A percentile compares a stretch with the other conserved stretches of the same genome.
Conservation (phyloP, 2,797 vertebrate species). For the Rhynchotus rufescens region DNA sequence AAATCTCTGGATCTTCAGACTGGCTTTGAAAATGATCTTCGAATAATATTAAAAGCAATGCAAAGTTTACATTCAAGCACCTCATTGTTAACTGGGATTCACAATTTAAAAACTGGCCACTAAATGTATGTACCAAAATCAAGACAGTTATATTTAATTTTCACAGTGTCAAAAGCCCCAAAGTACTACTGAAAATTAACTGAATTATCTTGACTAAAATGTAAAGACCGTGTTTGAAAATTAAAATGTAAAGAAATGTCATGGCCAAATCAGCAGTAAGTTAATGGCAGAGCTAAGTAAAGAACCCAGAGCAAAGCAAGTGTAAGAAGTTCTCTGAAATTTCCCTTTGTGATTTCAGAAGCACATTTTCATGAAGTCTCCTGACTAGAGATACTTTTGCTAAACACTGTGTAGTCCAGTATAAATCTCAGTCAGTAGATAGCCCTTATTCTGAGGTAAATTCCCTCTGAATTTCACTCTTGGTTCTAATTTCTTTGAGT, state of each 20-base stretch:
- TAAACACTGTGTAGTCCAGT: neutral
- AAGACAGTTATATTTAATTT: neutral
- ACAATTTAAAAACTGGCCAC: neutral
- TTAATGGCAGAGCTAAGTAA: neutral
- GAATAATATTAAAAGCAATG: neutral
- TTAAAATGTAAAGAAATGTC: neutral
- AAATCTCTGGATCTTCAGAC: neutral
- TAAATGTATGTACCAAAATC: neutral
- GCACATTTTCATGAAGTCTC: neutral
- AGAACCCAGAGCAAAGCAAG: neutral
- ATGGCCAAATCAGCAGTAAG: neutral
- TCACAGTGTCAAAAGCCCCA: neutral
- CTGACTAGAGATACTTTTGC: neutral
- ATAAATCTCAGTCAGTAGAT: neutral
- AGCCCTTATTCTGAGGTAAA: neutral
- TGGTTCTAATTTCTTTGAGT: neutral
- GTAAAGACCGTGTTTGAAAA: neutral
- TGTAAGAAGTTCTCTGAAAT: constrained; percentile 10
- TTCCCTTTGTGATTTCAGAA: neutral
- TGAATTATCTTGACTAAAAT: neutral
- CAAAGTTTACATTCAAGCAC: neutral
- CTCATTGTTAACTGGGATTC: neutral
- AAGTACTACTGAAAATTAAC: rapidly evolving
- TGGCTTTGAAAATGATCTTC: neutral
- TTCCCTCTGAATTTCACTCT: neutral